Percentiles rank a stretch among this genome's conserved stretches.
phyloP scores from a whole-genome alignment of 2,888 invertebrate species.

The Chrysodeixis includens region DNA sequence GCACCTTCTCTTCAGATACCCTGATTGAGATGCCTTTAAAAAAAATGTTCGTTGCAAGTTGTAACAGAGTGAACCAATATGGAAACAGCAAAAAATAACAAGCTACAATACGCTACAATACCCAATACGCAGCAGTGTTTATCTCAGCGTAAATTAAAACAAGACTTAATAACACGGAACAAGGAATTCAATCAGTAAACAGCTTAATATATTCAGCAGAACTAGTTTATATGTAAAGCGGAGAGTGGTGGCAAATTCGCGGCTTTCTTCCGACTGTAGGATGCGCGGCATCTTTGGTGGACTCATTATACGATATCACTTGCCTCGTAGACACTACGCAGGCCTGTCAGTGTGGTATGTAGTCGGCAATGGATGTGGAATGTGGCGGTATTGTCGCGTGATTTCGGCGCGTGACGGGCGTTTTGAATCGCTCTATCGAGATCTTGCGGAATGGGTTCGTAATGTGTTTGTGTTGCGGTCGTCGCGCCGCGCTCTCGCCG shows the following conservation, averaged over 20 bases:
- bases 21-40: no score
- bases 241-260: slow-evolving; percentile 38
- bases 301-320: slow-evolving; percentile 6
- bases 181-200: slow-evolving; percentile 50
- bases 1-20: no score
- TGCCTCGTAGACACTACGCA: not conserved
- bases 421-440: slow-evolving; percentile 15
- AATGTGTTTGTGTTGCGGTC: slow-evolving; percentile 35
- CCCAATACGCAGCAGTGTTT: not conserved
- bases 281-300: not conserved
- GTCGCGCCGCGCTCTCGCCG: not conserved
- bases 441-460: slow-evolving; percentile 24
- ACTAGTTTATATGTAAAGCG: slow-evolving; percentile 54
- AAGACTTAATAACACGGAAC: slow-evolving; percentile 45
- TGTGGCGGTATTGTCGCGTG: not conserved
- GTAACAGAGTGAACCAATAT: no score
- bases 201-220: slow-evolving; percentile 48
- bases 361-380: slow-evolving; percentile 11
- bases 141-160: slow-evolving; percentile 29
- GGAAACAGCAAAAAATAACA: no score
- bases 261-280: slow-evolving; percentile 32
- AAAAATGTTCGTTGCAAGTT: no score
- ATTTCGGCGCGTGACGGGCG: slow-evolving; percentile 5
- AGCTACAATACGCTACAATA: not conserved
- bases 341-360: not conserved